Percentiles rank a stretch among this genome's conserved stretches.
These are phyloP conservation scores for Blera fallax DNA, from an alignment of 2,888 invertebrate species.

Conservation along the genomic window DNA sequence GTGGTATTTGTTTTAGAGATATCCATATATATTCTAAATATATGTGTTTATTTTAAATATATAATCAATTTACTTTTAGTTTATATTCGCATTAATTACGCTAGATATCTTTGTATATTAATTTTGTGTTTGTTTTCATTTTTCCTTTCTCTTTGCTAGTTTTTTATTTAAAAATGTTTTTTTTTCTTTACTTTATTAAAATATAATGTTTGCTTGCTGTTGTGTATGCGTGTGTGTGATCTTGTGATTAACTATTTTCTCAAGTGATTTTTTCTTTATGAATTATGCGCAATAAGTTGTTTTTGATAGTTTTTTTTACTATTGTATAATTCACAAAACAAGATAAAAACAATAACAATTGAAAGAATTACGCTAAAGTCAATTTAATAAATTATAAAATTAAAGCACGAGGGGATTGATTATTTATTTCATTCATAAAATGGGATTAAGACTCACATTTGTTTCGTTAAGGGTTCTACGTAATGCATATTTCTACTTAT, in stretches of 20 bases:
- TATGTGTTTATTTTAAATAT: slow-evolving; percentile 47
- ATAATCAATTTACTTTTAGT: slow-evolving; percentile 40
- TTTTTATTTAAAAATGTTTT: slow-evolving; percentile 45
- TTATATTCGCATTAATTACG: slow-evolving; percentile 67
- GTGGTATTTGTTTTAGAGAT: slow-evolving; percentile 72
- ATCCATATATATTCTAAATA: slow-evolving; percentile 69
- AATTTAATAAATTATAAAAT: slow-evolving; percentile 61
- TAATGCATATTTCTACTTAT: slow-evolving; percentile 59
- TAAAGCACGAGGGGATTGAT: slow-evolving; percentile 37
- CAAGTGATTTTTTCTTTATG: neutral
- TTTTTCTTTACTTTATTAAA: slow-evolving; percentile 38
- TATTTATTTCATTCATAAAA: slow-evolving; percentile 24
- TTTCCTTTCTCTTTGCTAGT: slow-evolving; percentile 21
- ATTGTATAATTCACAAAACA: neutral
- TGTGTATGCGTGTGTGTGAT: slow-evolving; percentile 22
- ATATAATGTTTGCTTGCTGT: slow-evolving; percentile 21
- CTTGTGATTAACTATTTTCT: slow-evolving; percentile 31
- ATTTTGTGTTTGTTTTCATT: slow-evolving; percentile 31
- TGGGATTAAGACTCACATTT: slow-evolving; percentile 33
- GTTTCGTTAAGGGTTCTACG: slow-evolving; percentile 31
- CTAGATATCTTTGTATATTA: slow-evolving; percentile 67
- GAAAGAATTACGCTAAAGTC: slow-evolving; percentile 40
- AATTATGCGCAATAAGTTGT: slow-evolving; percentile 41
- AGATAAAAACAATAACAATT: slow-evolving; percentile 27
- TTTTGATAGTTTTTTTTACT: neutral